Conservation (phyloP, 2,113 vertebrate genomes). For the Mesembrinibis cayennensis region DNA sequence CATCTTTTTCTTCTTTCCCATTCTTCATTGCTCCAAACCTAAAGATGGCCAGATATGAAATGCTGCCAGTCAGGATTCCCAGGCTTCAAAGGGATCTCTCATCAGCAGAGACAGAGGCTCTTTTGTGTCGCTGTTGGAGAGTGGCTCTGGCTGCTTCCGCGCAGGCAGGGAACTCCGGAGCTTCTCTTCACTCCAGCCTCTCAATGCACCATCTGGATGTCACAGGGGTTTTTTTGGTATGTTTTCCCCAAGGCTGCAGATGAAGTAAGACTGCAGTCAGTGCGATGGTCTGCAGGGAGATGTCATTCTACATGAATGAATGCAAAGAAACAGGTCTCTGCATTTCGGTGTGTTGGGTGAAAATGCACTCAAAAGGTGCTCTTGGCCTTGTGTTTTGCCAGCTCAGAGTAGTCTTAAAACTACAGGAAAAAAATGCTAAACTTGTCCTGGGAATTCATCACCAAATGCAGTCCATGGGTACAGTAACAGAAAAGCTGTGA, state of each 20-base stretch:
- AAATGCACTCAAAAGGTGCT: neutral
- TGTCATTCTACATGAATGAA: neutral
- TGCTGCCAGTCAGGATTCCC: conserved; percentile 64
- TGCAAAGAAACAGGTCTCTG: neutral
- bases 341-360: fast-evolving
- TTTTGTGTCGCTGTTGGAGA: conserved; percentile 57
- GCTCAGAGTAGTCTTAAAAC: neutral
- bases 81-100: conserved; percentile 72
- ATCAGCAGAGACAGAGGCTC: conserved; percentile 60
- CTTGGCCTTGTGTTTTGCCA: neutral
- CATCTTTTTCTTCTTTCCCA: conserved; percentile 41
- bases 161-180: neutral
- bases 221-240: neutral
- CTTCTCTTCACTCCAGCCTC: conserved; percentile 50
- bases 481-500: neutral
- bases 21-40: conserved; percentile 45
- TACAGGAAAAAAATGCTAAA: neutral
- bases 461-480: neutral
- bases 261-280: conserved; percentile 4
- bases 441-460: neutral
- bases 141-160: conserved; percentile 41
- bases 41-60: conserved; percentile 71
- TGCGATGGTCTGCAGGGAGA: neutral
- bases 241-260: conserved; percentile 24
- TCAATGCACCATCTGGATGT: conserved; percentile 33